phyloP scores from a whole-genome alignment of 2,797 vertebrate genomes.

The Pseudochromis fuscus region DNA sequence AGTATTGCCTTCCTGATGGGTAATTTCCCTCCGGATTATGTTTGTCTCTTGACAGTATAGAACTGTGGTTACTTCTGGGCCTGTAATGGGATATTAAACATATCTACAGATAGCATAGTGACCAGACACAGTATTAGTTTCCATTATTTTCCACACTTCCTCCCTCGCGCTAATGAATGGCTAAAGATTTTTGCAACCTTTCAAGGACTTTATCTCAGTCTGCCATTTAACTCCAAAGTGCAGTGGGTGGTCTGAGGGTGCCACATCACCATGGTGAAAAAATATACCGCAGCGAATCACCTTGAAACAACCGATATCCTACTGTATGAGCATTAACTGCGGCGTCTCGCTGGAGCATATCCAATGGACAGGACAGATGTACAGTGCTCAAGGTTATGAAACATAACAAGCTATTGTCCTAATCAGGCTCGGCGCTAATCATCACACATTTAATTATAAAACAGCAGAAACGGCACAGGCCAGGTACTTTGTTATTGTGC shows the following conservation, averaged over 20 bases:
- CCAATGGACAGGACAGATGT: conserved; percentile 77
- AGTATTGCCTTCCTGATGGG: conserved; percentile 87
- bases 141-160: conserved; percentile 79
- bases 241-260: conserved; percentile 46
- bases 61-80: conserved; percentile 81
- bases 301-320: conserved; percentile 70
- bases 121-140: conserved; percentile 82
- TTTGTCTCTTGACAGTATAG: conserved; percentile 84
- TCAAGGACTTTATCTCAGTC: conserved; percentile 79
- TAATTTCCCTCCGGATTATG: conserved; percentile 88
- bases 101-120: conserved; percentile 79
- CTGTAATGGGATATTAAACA: conserved; percentile 87
- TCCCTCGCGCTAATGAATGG: conserved; percentile 75
- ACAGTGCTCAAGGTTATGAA: conserved; percentile 79
- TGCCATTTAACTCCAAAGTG: conserved; percentile 66
- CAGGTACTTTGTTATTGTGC: conserved; percentile 68
- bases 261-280: conserved; percentile 33
- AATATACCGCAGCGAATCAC: conserved; percentile 61
- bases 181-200: conserved; percentile 80
- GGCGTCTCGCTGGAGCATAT: conserved; percentile 71
- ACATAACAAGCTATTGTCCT: conserved; percentile 74
- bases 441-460: conserved; percentile 82
- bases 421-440: conserved; percentile 72
- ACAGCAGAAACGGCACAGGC: conserved; percentile 54
- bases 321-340: conserved; percentile 51